Base-by-base conservation (phyloP, 2,888 invertebrate genomes). In the Cataglyphis albicans region DNA sequence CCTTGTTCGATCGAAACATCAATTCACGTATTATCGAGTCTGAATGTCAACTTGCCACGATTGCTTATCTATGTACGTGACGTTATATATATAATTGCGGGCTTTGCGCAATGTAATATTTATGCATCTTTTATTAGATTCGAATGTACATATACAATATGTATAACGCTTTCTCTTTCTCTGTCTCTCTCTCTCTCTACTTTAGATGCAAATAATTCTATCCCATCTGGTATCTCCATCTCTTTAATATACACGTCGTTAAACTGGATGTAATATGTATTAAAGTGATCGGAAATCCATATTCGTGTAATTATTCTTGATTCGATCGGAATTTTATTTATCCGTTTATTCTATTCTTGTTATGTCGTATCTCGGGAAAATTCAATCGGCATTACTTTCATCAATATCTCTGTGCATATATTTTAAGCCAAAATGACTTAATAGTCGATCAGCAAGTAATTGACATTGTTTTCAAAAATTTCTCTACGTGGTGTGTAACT, bases 51-150 rank as follows among this genome's bases (percentile, higher is more conserved):
- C 48, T 55, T 15, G 52, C 65, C 18, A 52, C 25, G 38, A 38
- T 55, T 55, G 38, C 55, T 52, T 67, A 25, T 67, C 10, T 57
- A 3, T 55, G n/a, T 55, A 29, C 29, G 38, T 67, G 38, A n/a
- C 55, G 55, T 35, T 64, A 75, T 65, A 55, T 67, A 65, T 65
- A 73, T n/a, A n/a, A 61, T 25, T 57, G 74, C 48, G 18, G 74
- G 76, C 67, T 78, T 70, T 72, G 52, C 57, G 78, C 73, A 78
- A 78, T 78, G 73, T 78, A 70, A 72, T 59, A 78, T 78, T 72
- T 21, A 41, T 44, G 41, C 44, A 70, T 18, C 25, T 75, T 38
- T 38, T 55, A 76, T 15, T 76, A 55, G 12, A 25, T 9, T 35
- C 32, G n/a, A 21, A 32, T 61, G n/a, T 41, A 25, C 32, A 44